Evolutionary conservation across 2,888 invertebrate species (phyloP), one percentile per base, ranked within the genome.

Genomic region (Strigamia crassipes): DNA sequence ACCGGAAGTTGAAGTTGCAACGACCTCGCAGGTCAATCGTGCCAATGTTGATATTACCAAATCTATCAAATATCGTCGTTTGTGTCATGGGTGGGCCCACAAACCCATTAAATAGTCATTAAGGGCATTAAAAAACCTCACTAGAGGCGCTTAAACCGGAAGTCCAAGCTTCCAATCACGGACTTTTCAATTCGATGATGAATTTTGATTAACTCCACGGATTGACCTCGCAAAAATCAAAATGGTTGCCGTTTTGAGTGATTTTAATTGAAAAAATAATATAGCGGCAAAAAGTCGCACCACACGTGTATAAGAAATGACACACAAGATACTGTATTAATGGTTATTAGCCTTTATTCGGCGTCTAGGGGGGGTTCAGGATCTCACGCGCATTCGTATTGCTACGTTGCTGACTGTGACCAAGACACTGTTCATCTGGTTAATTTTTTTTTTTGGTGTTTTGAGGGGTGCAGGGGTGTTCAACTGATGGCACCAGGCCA

Each of bases 1-100:
- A 66, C 8, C 8, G 61, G 61, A 66, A 66, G 61, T 66, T 21
- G 21, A 66, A 23, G 61, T 27, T 27, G 27, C 61, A 66, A 18
- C 12, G 61, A 66, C 61, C 61, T 21, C 21, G 9, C 61, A 18
- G 61, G 61, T 66, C 61, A 66, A 66, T n/a, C 18, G 23, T 21
- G 18, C 61, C 61, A 66, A 23, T 66, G 21, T 66, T 66, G 23
- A 66, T 66, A 66, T 66, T 66, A 66, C 21, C 61, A 21, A 66
- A 66, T 66, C 61, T 66, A 66, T 66, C 61, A 66, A 66, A 66
- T 66, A 23, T 66, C 61, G 23, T 66, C 61, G 61, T 66, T 66
- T 12, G 2, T 66, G 18, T 66, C 61, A 66, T 66, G 61, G 61
- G 61, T 66, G 61, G 61, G 61, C 61, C 61, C 23, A 12, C 18